Evolutionary conservation across 2,888 invertebrate genomes (phyloP), one percentile per base, ranked within the genome.

Genomic region (Agonum fuliginosum): DNA sequence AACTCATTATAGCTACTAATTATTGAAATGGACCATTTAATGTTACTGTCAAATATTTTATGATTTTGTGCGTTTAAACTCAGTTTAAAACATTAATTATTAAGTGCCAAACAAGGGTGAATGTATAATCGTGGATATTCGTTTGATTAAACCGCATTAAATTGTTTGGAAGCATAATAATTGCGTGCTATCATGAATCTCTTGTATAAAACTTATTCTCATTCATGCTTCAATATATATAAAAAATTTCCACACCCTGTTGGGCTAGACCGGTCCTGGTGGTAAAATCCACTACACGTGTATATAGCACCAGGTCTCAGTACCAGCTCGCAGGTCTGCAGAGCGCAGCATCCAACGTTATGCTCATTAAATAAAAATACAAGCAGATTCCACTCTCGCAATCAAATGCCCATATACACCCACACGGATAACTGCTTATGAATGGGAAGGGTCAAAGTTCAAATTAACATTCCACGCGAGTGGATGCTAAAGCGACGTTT

Each of bases 381-480:
- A 48, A 37, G 76, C 76, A 76, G 76, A 76, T 76, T 76, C 76
- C 70, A 69, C 69, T 76, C 76, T 76, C 69, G 69, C 76, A 76
- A 76, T 76, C 69, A 76, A 76, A 76, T 76, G 70, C 69, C 76
- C 70, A 77, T 70, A 77, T 77, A 77, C 77, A 77, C 77, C 77
- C 70, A 77, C 77, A 58, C 70, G 70, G 54, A 20, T 70, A 77
- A 77, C 77, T 77, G 77, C 77, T 77, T 70, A 77, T 77, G 77
- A 77, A 77, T 77, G 77, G 69, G 77, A 77, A 77, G 77, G 77
- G 77, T 77, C 77, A 77, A 41, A 77, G 77, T 51, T 77, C 77
- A 77, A 77, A 77, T 77, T 70, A 77, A 77, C 77, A 77, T 77
- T 77, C 77, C 77, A 77, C 46, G 67, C 74, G 12, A 70, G 54